Evolutionary conservation across 2,113 vertebrate species (phyloP), one percentile per base, ranked within the genome.

Genomic region (Poeciliopsis prolifica): DNA sequence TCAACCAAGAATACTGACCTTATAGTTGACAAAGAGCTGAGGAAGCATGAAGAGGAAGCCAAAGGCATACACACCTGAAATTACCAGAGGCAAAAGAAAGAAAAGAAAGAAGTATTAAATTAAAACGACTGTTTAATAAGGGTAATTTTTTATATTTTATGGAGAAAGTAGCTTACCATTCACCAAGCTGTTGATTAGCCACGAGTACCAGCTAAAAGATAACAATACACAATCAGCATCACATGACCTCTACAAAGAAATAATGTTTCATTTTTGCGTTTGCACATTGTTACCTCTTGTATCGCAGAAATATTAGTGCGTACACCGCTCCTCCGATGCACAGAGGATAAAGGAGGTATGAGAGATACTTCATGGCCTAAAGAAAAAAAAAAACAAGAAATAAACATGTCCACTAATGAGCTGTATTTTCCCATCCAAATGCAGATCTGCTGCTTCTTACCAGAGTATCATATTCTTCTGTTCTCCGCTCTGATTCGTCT

Each of bases 41-140:
- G 98, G 98, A 85, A 99, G 93, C 98, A 99, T 99, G 86, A 99
- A 99, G 69, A 99, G 96, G 90, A 99, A 99, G 78, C 98, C 98
- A 54, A 99, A 99, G 3, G 98, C 98, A 69, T 99, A 99, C 1
- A 99, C 98, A 48, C 98, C 80, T 82, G 62, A 4, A 70, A 77
- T 37, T 37, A 9, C 15, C 24, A 70, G 11, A 30, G 51, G 6
- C 61, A 44, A 48, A 29, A 69, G 0, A 10, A 48, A n/a, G n/a
- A n/a, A n/a, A n/a, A n/a, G n/a, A 48, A 29, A 69, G 0, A 10
- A 48, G 9, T 4, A 6, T 33, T 35, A 35, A 11, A 64, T 19
- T 22, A 10, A 31, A 48, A 11, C 13, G 42, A 40, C 8, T 6
- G 12, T 44, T 44, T 44, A 12, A 5, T 35, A 0, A 10, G 5